Conservation (phyloP, 2,113 vertebrate species). For the Numenius arquata region DNA sequence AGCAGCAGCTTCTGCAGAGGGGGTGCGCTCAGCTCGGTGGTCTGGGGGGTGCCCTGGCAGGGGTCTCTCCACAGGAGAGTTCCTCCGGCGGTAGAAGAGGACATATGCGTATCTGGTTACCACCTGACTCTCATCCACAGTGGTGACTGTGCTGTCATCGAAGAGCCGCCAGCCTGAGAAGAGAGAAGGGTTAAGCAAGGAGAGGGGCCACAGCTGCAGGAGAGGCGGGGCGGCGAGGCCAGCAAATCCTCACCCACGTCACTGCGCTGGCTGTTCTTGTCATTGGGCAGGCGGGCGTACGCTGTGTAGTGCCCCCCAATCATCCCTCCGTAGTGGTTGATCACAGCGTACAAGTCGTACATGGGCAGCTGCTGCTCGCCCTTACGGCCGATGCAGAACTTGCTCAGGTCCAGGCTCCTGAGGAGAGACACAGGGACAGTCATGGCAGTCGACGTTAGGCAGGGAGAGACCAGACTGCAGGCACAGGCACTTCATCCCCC, state of each 20-base stretch:
- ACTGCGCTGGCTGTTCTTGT: conserved; percentile 97
- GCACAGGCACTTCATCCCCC: accelerated
- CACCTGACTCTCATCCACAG: conserved; percentile 96
- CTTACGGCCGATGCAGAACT: conserved; percentile 97
- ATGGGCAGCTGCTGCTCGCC: conserved; percentile 91
- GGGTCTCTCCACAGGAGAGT: conserved; percentile 95
- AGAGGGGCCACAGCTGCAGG: accelerated
- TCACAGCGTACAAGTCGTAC: conserved; percentile 96
- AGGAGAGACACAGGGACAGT: not conserved
- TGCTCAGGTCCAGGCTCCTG: conserved; percentile 94
- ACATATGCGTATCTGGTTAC: conserved; percentile 97
- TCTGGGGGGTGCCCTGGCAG: conserved; percentile 76
- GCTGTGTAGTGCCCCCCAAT: conserved; percentile 98
- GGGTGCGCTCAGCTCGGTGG: conserved; percentile 57
- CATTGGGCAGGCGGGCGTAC: conserved; percentile 90
- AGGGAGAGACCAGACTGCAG: not conserved
- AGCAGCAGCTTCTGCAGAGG: conserved; percentile 81
- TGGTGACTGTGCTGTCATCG: conserved; percentile 97
- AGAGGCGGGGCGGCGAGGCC: accelerated
- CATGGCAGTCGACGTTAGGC: accelerated
- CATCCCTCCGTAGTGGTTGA: conserved; percentile 99
- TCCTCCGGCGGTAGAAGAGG: conserved; percentile 94
- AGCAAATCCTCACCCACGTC: conserved; percentile 87
- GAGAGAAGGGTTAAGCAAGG: conserved; percentile 7
- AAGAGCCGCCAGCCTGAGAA: conserved; percentile 94